Evolutionary conservation across 2,888 invertebrate genomes (phyloP).

Genomic region (Pachydiplax longipennis): DNA sequence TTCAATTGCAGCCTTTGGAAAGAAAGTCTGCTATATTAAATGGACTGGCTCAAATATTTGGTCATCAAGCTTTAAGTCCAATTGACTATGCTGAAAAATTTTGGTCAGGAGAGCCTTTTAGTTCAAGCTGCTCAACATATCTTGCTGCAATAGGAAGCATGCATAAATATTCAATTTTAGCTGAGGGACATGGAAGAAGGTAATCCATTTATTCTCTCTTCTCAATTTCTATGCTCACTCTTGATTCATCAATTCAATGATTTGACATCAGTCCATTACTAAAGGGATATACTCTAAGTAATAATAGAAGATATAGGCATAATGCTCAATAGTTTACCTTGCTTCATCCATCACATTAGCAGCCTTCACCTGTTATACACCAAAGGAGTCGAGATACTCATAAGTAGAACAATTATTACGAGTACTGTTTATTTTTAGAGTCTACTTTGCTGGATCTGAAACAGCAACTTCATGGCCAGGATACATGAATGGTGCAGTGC

Average conservation of each 20-base stretch:
- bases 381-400: no score
- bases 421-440: background rate
- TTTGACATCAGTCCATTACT: no score
- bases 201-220: background rate
- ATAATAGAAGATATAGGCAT: no score
- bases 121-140: constrained; percentile 3
- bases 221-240: no score
- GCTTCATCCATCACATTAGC: no score
- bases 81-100: constrained; percentile 6
- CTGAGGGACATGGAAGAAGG: constrained; percentile 13
- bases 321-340: no score
- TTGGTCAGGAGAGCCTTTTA: background rate
- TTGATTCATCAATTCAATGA: no score
- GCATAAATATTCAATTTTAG: constrained; percentile 3
- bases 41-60: constrained; percentile 22
- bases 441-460: constrained; percentile 30
- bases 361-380: no score
- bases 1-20: background rate
- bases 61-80: background rate
- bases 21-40: background rate
- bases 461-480: constrained; percentile 34
- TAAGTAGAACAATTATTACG: no score
- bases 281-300: no score
- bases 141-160: constrained; percentile 12
- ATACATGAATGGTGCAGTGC: constrained; percentile 36